Evolutionary conservation across 2,113 vertebrate genomes (phyloP), one percentile per base, ranked within the genome.

Genomic region (Colossoma macropomum): DNA sequence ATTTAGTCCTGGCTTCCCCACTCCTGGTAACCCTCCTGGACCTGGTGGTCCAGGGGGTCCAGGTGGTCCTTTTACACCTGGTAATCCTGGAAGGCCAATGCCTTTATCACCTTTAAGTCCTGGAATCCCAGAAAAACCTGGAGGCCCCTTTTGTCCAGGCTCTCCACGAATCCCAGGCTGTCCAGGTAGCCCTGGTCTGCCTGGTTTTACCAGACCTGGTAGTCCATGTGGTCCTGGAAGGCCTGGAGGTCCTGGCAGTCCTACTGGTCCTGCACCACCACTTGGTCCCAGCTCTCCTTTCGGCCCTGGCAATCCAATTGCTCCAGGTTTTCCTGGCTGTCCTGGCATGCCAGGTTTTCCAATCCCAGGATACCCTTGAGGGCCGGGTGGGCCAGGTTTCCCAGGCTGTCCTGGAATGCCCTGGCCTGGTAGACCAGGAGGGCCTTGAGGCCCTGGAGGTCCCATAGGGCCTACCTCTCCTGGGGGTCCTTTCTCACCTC

Each of bases 31-130:
- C 23, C 97, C 97, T 1, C 89, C 91, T 0, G 94, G 94, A 12
- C 97, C 97, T 0, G 94, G 94, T 25, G 93, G 93, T 4, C 97
- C 97, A 0, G 96, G 95, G 79, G 92, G 91, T 23, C 97, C 97
- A 0, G 91, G 88, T 0, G 94, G 96, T 32, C 97, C 97, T 89
- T 97, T 97, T 25, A 96, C 68, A 54, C 97, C 97, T 0, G 96
- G 96, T 75, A 97, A 88, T 80, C 97, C 97, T 0, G 97, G 96
- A 81, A 96, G 86, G 71, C 97, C 95, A 0, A 95, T 30, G 0
- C 97, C 97, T 87, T 96, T 97, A 4, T 97, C 96, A 80, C 97
- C 97, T 87, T 96, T 97, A 2, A 89, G 91, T 4, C 97, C 97
- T 32, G 91, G 87, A 16, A 93, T 88, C 11, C 97, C 97, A 0